A percentile compares a stretch with the other conserved stretches of the same genome.
Evolutionary conservation across 2,888 invertebrate genomes (phyloP).

Genomic region (Pollenia amentaria): DNA sequence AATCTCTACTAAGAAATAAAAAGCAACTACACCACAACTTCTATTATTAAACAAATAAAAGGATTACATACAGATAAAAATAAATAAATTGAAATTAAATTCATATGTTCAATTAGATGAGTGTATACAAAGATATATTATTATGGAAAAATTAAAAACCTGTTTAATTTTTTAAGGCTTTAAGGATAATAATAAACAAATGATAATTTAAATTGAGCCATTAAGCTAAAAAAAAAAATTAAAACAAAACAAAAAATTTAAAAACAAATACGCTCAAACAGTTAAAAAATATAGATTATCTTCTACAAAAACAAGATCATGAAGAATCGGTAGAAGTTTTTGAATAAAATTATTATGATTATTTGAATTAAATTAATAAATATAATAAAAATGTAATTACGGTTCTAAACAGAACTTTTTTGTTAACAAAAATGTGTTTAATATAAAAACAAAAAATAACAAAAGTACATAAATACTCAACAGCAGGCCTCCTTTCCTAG

Average conservation of each 20-base stretch:
- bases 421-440: constrained; percentile 43
- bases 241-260: constrained; percentile 32
- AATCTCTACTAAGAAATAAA: constrained; percentile 40
- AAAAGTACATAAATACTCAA: constrained; percentile 21
- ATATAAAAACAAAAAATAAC: constrained; percentile 14
- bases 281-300: constrained; percentile 50
- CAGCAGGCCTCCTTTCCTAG: not conserved
- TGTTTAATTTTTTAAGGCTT: constrained; percentile 68
- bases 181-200: constrained; percentile 62
- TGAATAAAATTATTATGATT: constrained; percentile 45
- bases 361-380: constrained; percentile 47
- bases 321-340: constrained; percentile 43
- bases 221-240: constrained; percentile 45
- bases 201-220: constrained; percentile 31
- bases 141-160: constrained; percentile 48
- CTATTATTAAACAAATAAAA: constrained; percentile 56
- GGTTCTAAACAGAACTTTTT: constrained; percentile 39
- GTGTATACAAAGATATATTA: constrained; percentile 58
- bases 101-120: constrained; percentile 68
- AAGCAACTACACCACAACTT: constrained; percentile 19
- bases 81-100: constrained; percentile 10
- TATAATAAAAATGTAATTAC: constrained; percentile 63
- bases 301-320: constrained; percentile 36
- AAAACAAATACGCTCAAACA: constrained; percentile 52
- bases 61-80: constrained; percentile 33